Base-by-base conservation (phyloP, 2,113 vertebrate species). In the Pseudorectes ferrugineus region DNA sequence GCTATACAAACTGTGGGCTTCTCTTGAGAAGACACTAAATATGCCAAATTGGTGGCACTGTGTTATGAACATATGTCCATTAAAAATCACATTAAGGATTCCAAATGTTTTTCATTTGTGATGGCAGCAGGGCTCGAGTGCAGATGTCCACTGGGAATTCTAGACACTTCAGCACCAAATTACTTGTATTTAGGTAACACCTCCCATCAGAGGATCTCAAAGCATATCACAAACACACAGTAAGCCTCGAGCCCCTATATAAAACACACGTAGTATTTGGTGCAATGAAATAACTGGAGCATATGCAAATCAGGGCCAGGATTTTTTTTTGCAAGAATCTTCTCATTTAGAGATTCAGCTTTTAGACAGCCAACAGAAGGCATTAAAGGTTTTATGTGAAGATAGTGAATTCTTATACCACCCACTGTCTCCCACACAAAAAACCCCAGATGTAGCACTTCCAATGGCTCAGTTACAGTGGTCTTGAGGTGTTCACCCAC, bases 1-100 rank as follows among this genome's bases (percentile, higher is more conserved):
- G 95, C 95, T 97, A 95, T 87, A 93, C 91, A 97, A 97, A 95
- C 95, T 96, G 96, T 97, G 96, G 95, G 95, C 76, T 95, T 96
- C 96, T 97, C 93, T 93, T 84, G 96, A 95, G 96, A 88, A 97
- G 95, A 95, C 77, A 95, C 89, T 97, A 95, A 97, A 96, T 92
- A 97, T 95, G 95, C 95, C 93, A 96, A 96, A 96, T 93, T 67
- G 92, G 93, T 93, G 93, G 92, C 82, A 95, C 94, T 88, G 85
- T 95, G 93, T 92, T 96, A 86, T 90, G 94, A 97, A 92, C 92
- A 95, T 96, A 96, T 97, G 94, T 95, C 96, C 95, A 95, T 95
- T 96, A 96, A 94, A 96, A 95, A 95, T 95, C 93, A 90, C 88
- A 92, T 96, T 96, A 95, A 84, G 90, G 92, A 95, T 96, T 97